Conservation (phyloP, 2,113 vertebrate genomes). For the Probosciger aterrimus region DNA sequence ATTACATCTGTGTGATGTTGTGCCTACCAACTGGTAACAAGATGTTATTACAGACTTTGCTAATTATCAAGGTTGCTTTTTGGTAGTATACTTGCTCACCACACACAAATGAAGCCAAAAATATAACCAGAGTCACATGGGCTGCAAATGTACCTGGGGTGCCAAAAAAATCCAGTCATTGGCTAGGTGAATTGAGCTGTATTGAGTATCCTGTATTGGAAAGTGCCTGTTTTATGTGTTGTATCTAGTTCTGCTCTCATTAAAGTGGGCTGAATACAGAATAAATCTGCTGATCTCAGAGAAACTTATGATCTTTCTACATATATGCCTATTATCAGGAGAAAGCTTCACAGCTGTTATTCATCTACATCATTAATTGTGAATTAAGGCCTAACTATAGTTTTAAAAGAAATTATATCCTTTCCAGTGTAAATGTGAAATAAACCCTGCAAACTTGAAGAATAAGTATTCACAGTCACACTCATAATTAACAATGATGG, state of each 20-base stretch:
- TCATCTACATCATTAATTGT: not conserved
- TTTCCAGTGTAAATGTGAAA: not conserved
- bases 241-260: not conserved
- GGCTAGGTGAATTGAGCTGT: not conserved
- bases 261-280: not conserved
- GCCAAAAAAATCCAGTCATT: not conserved
- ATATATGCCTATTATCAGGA: not conserved
- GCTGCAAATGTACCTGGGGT: not conserved
- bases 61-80: not conserved
- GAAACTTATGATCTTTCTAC: not conserved
- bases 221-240: not conserved
- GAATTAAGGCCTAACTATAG: not conserved
- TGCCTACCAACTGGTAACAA: not conserved
- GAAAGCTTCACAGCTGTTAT: not conserved
- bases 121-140: not conserved
- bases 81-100: not conserved
- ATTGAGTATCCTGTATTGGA: not conserved
- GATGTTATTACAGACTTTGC: not conserved
- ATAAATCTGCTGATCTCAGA: not conserved
- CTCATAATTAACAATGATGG: slow-evolving; percentile 49
- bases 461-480: slow-evolving; percentile 55
- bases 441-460: not conserved
- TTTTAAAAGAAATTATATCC: not conserved
- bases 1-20: not conserved
- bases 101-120: not conserved